Percentiles rank a stretch among this genome's conserved stretches.
Evolutionary conservation across 2,113 vertebrate species (phyloP).

Genomic region (Petroica traversi): DNA sequence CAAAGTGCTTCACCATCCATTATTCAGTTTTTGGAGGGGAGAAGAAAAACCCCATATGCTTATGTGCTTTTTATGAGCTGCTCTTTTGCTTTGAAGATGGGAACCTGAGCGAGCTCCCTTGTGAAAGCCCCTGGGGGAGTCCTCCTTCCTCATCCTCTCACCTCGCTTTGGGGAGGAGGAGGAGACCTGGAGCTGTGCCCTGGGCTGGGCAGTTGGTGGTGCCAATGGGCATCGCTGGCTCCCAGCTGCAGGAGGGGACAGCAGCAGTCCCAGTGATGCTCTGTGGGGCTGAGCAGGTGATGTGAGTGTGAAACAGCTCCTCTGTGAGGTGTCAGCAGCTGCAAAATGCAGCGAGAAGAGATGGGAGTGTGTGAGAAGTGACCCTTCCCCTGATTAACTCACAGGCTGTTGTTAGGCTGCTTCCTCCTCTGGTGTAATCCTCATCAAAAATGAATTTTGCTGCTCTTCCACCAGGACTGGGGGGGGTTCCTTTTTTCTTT

Average conservation of each 20-base stretch:
- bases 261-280: rapidly evolving
- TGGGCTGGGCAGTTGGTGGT: rapidly evolving
- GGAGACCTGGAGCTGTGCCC: neutral
- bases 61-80: neutral
- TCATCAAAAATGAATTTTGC: neutral
- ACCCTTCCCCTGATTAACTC: neutral
- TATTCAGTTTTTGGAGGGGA: neutral
- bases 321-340: neutral
- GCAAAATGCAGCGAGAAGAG: neutral
- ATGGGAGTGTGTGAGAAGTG: rapidly evolving
- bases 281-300: neutral
- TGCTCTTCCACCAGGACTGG: neutral
- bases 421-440: neutral
- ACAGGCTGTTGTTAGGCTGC: neutral
- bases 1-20: neutral
- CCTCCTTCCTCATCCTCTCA: no score
- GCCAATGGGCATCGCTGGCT: rapidly evolving
- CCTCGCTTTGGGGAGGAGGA: rapidly evolving
- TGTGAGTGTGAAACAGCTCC: rapidly evolving
- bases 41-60: rapidly evolving
- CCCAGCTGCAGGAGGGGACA: neutral
- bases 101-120: rapidly evolving
- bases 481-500: neutral
- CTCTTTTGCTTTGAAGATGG: neutral
- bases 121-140: neutral